phyloP scores from a whole-genome alignment of 2,113 vertebrate genomes.

The Pardalotus punctatus region DNA sequence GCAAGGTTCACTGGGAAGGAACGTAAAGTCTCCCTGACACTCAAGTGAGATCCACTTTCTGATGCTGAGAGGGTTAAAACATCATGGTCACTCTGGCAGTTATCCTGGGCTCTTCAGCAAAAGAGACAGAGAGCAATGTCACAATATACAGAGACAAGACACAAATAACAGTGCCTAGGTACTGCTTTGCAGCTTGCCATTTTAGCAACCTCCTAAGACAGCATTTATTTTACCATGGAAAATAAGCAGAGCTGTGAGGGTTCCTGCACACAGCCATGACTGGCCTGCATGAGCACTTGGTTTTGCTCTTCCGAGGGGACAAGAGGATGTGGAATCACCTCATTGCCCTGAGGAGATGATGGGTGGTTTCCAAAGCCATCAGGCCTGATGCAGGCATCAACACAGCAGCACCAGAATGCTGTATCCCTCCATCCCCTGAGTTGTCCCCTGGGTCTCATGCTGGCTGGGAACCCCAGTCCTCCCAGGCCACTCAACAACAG shows the following conservation, averaged over 20 bases:
- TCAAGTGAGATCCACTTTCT: rapidly evolving
- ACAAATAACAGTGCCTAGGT: background rate
- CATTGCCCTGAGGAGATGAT: background rate
- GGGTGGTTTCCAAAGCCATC: background rate
- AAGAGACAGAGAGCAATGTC: background rate
- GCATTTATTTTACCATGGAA: background rate
- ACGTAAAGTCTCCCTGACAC: background rate
- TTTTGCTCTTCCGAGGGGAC: background rate
- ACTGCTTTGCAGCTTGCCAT: rapidly evolving
- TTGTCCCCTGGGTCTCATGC: background rate
- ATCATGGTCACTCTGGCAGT: background rate
- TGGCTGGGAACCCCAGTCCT: background rate
- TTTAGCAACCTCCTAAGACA: background rate
- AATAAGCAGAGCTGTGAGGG: background rate
- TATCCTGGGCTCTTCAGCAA: background rate
- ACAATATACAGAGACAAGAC: background rate
- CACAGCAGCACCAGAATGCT: background rate
- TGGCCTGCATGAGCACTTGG: background rate
- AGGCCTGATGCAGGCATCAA: rapidly evolving
- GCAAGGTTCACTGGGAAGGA: background rate
- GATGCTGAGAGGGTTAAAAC: background rate
- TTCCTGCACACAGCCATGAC: background rate
- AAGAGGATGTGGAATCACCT: background rate
- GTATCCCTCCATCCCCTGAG: background rate
- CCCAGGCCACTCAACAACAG: rapidly evolving